phyloP scores from a whole-genome alignment of 2,113 vertebrate genomes.

The Anser cygnoides region DNA sequence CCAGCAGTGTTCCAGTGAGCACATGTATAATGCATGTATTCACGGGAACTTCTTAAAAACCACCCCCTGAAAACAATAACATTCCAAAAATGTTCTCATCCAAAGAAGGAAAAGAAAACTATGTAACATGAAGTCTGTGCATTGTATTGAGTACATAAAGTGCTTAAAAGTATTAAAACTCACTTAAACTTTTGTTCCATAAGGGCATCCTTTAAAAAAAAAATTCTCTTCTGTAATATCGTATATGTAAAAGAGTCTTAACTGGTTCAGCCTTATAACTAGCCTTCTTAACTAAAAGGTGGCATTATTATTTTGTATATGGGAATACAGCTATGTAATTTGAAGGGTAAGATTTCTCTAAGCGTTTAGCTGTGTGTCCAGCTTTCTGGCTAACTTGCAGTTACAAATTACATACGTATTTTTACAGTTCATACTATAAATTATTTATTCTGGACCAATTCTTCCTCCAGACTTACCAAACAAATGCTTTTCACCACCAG shows the following conservation, averaged over 20 bases:
- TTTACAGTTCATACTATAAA: not conserved
- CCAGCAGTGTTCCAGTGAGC: not conserved
- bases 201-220: not conserved
- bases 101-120: not conserved
- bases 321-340: not conserved
- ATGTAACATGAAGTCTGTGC: not conserved
- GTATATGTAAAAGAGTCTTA: not conserved
- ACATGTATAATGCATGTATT: constrained; percentile 18
- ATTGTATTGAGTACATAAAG: not conserved
- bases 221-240: not conserved
- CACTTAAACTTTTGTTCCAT: not conserved
- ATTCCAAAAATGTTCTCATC: constrained; percentile 39
- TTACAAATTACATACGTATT: constrained; percentile 4
- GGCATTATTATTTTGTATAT: not conserved
- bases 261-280: constrained; percentile 16
- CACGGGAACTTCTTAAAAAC: constrained; percentile 38
- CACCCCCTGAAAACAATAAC: constrained; percentile 30
- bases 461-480: constrained; percentile 39
- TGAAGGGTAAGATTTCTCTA: not conserved
- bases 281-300: not conserved
- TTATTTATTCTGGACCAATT: constrained; percentile 32
- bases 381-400: not conserved
- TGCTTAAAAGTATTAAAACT: constrained; percentile 2
- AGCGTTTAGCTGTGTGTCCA: not conserved
- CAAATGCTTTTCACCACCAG: constrained; percentile 21